phyloP scores from a whole-genome alignment of 2,888 invertebrate species.

The Ophion ellenae region DNA sequence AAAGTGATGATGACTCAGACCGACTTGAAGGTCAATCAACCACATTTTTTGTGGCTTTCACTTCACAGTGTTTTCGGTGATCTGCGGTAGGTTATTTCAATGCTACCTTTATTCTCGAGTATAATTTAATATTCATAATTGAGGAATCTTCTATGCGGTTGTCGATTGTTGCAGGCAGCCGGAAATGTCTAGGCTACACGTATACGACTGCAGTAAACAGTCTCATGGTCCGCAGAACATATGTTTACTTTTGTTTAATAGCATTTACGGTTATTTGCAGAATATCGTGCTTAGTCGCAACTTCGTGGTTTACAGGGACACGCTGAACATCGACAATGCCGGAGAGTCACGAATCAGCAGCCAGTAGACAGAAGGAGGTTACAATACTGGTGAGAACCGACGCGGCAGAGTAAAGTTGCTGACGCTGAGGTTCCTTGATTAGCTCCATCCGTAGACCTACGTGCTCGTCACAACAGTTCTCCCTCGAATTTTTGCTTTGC shows the following conservation, averaged over 20 bases:
- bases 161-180: too few species aligned
- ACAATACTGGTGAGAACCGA: conserved; percentile 78
- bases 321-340: conserved; percentile 57
- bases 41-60: too few species aligned
- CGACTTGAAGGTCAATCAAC: too few species aligned
- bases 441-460: conserved; percentile 83
- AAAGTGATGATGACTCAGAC: neutral
- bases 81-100: too few species aligned
- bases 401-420: conserved; percentile 78
- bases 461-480: conserved; percentile 83
- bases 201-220: too few species aligned
- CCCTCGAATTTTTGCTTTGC: conserved; percentile 66
- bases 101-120: too few species aligned
- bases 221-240: neutral
- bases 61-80: too few species aligned
- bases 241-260: neutral
- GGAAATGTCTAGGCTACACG: too few species aligned
- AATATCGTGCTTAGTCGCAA: conserved; percentile 15
- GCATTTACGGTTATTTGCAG: neutral
- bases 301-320: conserved; percentile 34
- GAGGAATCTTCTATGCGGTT: too few species aligned
- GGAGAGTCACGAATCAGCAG: conserved; percentile 72
- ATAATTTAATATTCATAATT: too few species aligned
- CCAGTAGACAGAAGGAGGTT: conserved; percentile 67
- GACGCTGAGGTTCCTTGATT: conserved; percentile 82